phyloP scores from a whole-genome alignment of 1,140 invertebrate species.

The Brachionus rotundiformis region DNA sequence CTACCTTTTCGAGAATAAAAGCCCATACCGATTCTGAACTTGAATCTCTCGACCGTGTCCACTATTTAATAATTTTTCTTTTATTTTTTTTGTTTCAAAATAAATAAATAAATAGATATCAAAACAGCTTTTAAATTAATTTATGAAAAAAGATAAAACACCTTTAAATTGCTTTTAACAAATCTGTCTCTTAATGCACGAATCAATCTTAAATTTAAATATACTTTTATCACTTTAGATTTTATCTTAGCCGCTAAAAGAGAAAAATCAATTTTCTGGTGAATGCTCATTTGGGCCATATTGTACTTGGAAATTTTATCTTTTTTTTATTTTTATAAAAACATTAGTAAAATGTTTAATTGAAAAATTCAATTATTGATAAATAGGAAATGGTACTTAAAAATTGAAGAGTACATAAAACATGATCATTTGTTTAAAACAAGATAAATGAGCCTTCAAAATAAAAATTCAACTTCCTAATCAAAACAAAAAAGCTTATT shows the following conservation, averaged over 20 bases:
- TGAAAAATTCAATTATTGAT: not conserved
- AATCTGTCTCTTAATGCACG: not conserved
- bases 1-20: not conserved
- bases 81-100: too few species aligned
- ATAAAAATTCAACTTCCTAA: constrained; percentile 31
- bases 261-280: not conserved
- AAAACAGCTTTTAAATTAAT: constrained; percentile 4
- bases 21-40: not conserved
- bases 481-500: not conserved
- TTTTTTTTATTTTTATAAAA: too few species aligned
- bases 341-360: not conserved
- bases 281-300: not conserved
- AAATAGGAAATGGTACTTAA: constrained; percentile 1
- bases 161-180: not conserved
- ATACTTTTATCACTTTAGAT: constrained; percentile 2
- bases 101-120: not conserved
- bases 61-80: not conserved
- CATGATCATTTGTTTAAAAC: constrained; percentile 4
- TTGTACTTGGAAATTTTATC: not conserved
- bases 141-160: not conserved
- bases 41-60: not conserved
- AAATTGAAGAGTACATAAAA: constrained; percentile 9
- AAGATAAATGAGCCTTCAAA: constrained; percentile 39
- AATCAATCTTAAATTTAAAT: not conserved
- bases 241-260: not conserved